These are phyloP conservation scores for Drosophila nr. perissopoda DNA, from an alignment of 2,888 invertebrate genomes.

Conservation along the genomic window DNA sequence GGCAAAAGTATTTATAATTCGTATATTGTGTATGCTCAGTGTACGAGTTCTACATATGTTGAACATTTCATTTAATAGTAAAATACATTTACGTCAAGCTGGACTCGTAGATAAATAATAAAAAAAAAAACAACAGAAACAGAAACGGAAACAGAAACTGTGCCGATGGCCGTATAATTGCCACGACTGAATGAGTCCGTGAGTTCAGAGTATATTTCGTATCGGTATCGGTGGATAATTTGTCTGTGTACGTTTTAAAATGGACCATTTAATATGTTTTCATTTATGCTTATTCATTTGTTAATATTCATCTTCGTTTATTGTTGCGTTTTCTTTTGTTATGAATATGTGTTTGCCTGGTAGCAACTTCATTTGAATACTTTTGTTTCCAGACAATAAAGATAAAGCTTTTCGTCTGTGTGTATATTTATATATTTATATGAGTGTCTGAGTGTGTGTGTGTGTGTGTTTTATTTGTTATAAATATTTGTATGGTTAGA, in stretches of 20 bases:
- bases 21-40: background rate
- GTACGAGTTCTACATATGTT: slow-evolving; percentile 19
- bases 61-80: slow-evolving; percentile 60
- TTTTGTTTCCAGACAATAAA: slow-evolving; percentile 59
- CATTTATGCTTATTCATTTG: slow-evolving; percentile 40
- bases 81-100: slow-evolving; percentile 32
- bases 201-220: slow-evolving; percentile 44
- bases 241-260: slow-evolving; percentile 63
- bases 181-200: slow-evolving; percentile 26
- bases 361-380: slow-evolving; percentile 58
- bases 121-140: background rate
- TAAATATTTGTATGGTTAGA: slow-evolving; percentile 37
- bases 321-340: slow-evolving; percentile 52
- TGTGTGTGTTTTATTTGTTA: slow-evolving; percentile 18
- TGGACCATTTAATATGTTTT: slow-evolving; percentile 74
- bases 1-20: slow-evolving; percentile 21
- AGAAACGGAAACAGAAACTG: slow-evolving; percentile 24
- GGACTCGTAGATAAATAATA: slow-evolving; percentile 7
- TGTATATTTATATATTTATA: background rate
- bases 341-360: slow-evolving; percentile 37
- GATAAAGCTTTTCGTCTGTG: slow-evolving; percentile 69
- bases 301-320: slow-evolving; percentile 55
- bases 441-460: slow-evolving; percentile 6
- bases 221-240: slow-evolving; percentile 76
- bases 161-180: slow-evolving; percentile 52